phyloP scores from a whole-genome alignment of 1,140 invertebrate species.

The Apis laboriosa region DNA sequence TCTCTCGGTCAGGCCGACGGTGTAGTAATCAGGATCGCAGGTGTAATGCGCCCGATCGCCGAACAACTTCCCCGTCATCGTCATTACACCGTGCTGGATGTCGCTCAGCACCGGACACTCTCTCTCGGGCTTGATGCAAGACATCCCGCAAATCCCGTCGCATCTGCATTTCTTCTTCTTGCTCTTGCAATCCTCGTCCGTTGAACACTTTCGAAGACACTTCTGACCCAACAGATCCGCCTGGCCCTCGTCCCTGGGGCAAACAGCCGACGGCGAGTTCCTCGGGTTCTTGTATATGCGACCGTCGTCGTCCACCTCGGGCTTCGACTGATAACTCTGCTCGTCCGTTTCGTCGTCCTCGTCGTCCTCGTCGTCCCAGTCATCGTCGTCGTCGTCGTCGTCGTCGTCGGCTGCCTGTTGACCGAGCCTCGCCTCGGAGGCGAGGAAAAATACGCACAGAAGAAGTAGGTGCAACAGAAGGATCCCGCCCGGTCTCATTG shows the following conservation, averaged over 20 bases:
- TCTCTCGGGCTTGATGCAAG: conserved; percentile 96
- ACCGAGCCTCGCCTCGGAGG: conserved; percentile 73
- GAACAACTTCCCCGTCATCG: conserved; percentile 88
- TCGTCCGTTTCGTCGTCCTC: conserved; percentile 83
- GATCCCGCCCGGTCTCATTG: conserved; percentile 72
- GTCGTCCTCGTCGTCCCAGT: conserved; percentile 81
- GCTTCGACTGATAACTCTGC: conserved; percentile 81
- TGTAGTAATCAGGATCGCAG: conserved; percentile 92
- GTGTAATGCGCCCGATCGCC: conserved; percentile 90
- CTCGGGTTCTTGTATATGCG: conserved; percentile 93
- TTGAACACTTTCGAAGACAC: conserved; percentile 95
- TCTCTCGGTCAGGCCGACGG: conserved; percentile 92
- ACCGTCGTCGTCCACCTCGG: conserved; percentile 86
- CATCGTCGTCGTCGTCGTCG: conserved; percentile 78
- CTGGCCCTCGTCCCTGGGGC: conserved; percentile 90
- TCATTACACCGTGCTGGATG: conserved; percentile 87
- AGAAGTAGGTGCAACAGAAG: conserved; percentile 69
- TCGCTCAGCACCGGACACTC: conserved; percentile 90
- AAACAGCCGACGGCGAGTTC: conserved; percentile 91
- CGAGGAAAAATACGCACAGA: conserved; percentile 64
- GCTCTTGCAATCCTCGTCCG: conserved; percentile 97
- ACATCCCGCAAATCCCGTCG: conserved; percentile 97
- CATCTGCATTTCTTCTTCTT: conserved; percentile 98
- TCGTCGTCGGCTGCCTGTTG: conserved; percentile 76
- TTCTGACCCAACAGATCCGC: conserved; percentile 86